phyloP scores from a whole-genome alignment of 37 sponge, comb jelly and placozoan genomes.

The Petrosia ficiformis region DNA sequence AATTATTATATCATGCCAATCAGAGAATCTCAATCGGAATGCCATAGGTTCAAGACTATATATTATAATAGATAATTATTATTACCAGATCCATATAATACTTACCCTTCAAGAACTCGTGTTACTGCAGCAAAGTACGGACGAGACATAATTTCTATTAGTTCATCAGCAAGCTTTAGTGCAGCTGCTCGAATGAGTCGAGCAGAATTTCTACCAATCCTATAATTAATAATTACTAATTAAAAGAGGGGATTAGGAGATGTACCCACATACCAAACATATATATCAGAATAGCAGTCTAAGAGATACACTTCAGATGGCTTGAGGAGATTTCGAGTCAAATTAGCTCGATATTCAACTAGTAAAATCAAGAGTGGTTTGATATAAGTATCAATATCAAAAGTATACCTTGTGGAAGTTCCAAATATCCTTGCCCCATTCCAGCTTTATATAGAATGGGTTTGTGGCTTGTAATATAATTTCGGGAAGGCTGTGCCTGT shows the following conservation, averaged over 20 bases:
- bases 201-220: constrained; percentile 78
- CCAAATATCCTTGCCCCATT: constrained; percentile 90
- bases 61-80: not conserved
- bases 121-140: constrained; percentile 72
- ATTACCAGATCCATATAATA: not conserved
- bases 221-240: constrained; percentile 5
- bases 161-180: constrained; percentile 69
- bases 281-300: constrained; percentile 80
- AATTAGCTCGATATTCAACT: constrained; percentile 49
- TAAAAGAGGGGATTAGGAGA: not conserved
- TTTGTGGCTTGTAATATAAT: too few species aligned
- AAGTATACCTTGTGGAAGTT: constrained; percentile 81
- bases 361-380: not conserved
- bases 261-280: constrained; percentile 77
- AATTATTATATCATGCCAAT: constrained; percentile 83
- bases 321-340: constrained; percentile 44
- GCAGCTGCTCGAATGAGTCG: constrained; percentile 89
- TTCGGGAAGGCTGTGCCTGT: not conserved
- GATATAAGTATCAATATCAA: not conserved
- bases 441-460: constrained; percentile 67
- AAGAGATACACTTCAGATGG: constrained; percentile 77
- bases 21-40: constrained; percentile 70
- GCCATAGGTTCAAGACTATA: constrained; percentile 64
- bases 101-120: constrained; percentile 77
- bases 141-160: constrained; percentile 64